Percentiles rank a stretch among this genome's conserved stretches.
Conservation (phyloP, 2,113 vertebrate genomes). For the Galeopterus variegatus region DNA sequence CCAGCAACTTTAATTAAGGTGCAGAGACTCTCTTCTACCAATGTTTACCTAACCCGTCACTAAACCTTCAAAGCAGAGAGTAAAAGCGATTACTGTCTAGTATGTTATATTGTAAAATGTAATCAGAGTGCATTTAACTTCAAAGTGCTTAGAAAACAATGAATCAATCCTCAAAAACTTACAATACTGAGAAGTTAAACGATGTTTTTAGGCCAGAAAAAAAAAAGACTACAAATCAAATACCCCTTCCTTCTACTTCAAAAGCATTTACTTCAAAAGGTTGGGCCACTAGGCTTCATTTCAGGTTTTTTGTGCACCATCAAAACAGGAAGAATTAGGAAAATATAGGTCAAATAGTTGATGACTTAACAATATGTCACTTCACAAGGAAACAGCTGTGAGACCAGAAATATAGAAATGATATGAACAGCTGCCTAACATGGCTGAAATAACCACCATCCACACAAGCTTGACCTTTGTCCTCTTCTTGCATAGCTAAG, state of each 20-base stretch:
- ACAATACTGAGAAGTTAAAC: not conserved
- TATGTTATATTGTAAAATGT: constrained; percentile 23
- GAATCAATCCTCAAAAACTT: constrained; percentile 21
- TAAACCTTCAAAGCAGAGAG: constrained; percentile 73
- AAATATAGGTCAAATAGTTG: not conserved
- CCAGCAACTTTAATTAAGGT: constrained; percentile 58
- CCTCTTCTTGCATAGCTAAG: not conserved
- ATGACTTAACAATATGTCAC: not conserved
- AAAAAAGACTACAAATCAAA: constrained; percentile 14
- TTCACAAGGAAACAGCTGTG: not conserved
- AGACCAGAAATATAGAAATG: not conserved
- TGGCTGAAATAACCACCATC: not conserved
- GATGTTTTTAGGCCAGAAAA: not conserved
- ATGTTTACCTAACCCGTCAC: constrained; percentile 42
- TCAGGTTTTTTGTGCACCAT: not conserved
- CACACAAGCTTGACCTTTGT: not conserved
- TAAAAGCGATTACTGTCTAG: constrained; percentile 60
- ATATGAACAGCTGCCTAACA: not conserved
- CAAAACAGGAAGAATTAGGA: constrained; percentile 42
- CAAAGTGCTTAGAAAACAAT: constrained; percentile 47
- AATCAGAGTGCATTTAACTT: constrained; percentile 49
- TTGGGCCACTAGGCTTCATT: not conserved
- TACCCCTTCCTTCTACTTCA: not conserved
- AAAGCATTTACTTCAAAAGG: not conserved
- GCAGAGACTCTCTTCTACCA: constrained; percentile 7